phyloP scores from a whole-genome alignment of 30 jellyfish, hydroid and myxozoan genomes.

The Sanderia malayensis region DNA sequence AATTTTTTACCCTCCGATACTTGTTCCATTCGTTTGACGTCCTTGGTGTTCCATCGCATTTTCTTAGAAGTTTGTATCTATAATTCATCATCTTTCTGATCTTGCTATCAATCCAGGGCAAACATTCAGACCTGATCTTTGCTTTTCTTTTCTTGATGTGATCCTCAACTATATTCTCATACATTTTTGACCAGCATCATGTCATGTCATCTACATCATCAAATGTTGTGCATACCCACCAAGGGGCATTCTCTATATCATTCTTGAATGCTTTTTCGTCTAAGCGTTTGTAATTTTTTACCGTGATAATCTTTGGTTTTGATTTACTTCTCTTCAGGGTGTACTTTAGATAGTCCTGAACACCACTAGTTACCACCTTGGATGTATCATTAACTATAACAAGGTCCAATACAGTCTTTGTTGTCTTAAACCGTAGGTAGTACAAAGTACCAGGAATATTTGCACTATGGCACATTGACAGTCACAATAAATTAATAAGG shows the following conservation, averaged over 20 bases:
- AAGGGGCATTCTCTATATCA: slow-evolving; percentile 22
- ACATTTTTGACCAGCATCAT: slow-evolving; percentile 33
- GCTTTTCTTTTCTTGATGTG: slow-evolving; percentile 61
- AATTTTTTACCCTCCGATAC: slow-evolving; percentile 32
- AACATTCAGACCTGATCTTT: slow-evolving; percentile 32
- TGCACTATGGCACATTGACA: neutral
- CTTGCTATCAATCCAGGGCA: slow-evolving; percentile 58
- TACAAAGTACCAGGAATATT: neutral
- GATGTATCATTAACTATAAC: slow-evolving; percentile 25
- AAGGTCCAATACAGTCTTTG: slow-evolving; percentile 10
- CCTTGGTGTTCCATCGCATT: slow-evolving; percentile 42
- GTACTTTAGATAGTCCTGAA: slow-evolving; percentile 21
- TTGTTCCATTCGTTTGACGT: slow-evolving; percentile 36
- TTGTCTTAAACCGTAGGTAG: too few relatives aligned
- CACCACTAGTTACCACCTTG: slow-evolving; percentile 30
- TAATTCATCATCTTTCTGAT: slow-evolving; percentile 46
- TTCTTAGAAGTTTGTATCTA: slow-evolving; percentile 29
- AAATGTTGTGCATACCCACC: slow-evolving; percentile 30
- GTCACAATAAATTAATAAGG: neutral
- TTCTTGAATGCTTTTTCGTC: slow-evolving; percentile 22
- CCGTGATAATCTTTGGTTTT: slow-evolving; percentile 16
- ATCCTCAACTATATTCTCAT: slow-evolving; percentile 35
- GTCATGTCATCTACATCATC: slow-evolving; percentile 18
- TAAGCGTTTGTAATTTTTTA: slow-evolving; percentile 23
- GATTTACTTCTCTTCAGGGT: slow-evolving; percentile 20